Evolutionary conservation across 53 echinoderm and acorn worm species (phyloP), one percentile per base, ranked within the genome.

Genomic region (Echinometra lucunter): DNA sequence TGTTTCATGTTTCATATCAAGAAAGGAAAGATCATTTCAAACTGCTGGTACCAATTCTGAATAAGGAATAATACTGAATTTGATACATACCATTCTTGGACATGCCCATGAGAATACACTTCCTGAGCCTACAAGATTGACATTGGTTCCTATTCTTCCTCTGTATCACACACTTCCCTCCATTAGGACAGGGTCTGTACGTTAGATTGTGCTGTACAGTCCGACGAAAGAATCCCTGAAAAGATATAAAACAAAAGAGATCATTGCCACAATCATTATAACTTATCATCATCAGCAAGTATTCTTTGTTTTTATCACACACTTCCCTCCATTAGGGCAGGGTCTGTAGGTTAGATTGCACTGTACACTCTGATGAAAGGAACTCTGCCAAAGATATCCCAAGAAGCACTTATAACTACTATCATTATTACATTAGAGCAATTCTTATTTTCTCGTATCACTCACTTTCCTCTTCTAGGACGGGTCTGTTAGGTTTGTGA

Each of bases 171-270:
- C 99, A 99, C 74, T 99, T 96, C 32, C 96, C 96, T 44, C 96
- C 96, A 69, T 98, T 98, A 1, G 96, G 97, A 57, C 99, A 99
- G 3, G 97, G 98, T 38, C 98, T 93, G 96, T 98, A 99, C 7
- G 97, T 96, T 88, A 99, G 88, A 82, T 98, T 99, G 88, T 99
- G 98, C 92, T 99, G 99, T 23, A 99, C 98, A 9, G 98, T 99
- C 57, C 99, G 66, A 1, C 99, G 95, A 94, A 99, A 99, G 67
- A 99, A 99, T 21, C 99, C 99, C 99, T 99, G 89, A 28, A 89
- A 74, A 28, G 19, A 89, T 56, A 67, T 37, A 85, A 7, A 2
- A n/a, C n/a, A 49, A 12, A 12, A 44, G 25, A 12, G 49, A 3
- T 81, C 4, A 81, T 44, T 44, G 23, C 44, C 23, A 81, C 19